Evolutionary conservation across 1,140 invertebrate genomes (phyloP).

Genomic region (Zaprionus camerounensis): DNA sequence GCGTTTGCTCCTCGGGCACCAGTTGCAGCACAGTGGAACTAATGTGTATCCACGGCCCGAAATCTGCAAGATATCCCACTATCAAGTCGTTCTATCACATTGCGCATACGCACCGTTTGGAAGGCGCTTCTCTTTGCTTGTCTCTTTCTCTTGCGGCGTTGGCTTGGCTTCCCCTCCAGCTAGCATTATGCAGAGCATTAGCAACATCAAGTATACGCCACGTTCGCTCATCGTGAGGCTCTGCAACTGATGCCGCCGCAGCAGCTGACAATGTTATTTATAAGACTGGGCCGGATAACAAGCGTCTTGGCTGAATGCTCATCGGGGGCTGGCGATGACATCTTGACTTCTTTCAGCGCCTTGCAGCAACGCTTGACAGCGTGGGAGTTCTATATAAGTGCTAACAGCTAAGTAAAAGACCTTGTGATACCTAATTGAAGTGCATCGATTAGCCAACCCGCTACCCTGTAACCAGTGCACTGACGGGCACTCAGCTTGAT

Average conservation of each 20-base stretch:
- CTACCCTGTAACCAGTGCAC: background rate
- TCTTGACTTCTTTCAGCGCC: background rate
- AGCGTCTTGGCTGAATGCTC: slow-evolving; percentile 60
- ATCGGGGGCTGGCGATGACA: slow-evolving; percentile 52
- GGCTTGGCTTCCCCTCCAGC: background rate
- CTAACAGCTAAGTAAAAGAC: background rate
- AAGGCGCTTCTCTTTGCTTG: background rate
- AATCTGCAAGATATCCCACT: slow-evolving; percentile 16
- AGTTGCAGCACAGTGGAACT: slow-evolving; percentile 64
- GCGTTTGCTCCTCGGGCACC: slow-evolving; percentile 47
- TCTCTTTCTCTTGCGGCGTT: background rate
- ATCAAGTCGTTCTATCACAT: background rate
- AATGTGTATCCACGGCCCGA: slow-evolving; percentile 65
- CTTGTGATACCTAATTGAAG: background rate
- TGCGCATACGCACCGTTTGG: slow-evolving; percentile 55
- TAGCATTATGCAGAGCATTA: slow-evolving; percentile 3
- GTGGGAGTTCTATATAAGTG: slow-evolving; percentile 12
- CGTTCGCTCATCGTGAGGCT: slow-evolving; percentile 37
- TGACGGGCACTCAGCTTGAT: background rate
- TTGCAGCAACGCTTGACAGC: background rate
- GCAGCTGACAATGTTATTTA: slow-evolving; percentile 25
- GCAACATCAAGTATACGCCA: slow-evolving; percentile 22
- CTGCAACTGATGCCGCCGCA: background rate
- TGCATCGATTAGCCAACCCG: background rate
- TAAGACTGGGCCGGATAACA: slow-evolving; percentile 47